Base-by-base conservation (phyloP, 35 echinoderm and acorn worm species). In the Chiridota heheva region DNA sequence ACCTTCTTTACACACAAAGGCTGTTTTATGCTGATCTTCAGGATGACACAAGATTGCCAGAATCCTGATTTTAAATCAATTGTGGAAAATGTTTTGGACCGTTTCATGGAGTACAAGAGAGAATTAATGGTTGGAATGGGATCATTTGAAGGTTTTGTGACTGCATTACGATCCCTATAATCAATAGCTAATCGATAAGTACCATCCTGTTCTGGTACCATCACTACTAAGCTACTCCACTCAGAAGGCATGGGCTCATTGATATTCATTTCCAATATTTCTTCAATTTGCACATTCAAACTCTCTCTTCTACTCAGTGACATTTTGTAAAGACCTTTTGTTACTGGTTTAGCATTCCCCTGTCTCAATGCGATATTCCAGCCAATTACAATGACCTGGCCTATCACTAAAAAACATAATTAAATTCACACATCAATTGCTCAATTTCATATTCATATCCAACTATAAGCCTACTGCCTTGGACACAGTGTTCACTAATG, bases 31-130 rank as follows among this genome's bases (percentile, higher is more conserved):
- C 34, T 75, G 43, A 31, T 75, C 71, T 31, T 27, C 18, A 1
- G 7, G 7, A 55, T 2, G 17, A 75, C 33, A 24, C 24, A 42
- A 4, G 71, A n/a, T 30, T 75, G 71, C 41, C 71, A 75, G 55
- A 75, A 75, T 7, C 42, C 71, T 56, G 71, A 47, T 25, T 76
- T 92, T 20, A 69, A 72, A 30, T 92, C 90, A 28, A 75, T 5
- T 51, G 71, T 75, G 2, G 43, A 53, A 51, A 75, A 75, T 4
- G 36, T 48, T 51, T 4, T 51, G 40, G 70, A 43, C 4, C 33
- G 18, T 46, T 73, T 13, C 70, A 73, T 75, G 35, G n/a, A 47
- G n/a, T 70, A n/a, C 24, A 70, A n/a, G 16, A 42, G 40, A 42
- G 35, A 70, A 70, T 70, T 41, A 70, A 70, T 70, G 2, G 67